Evolutionary conservation across 2,797 vertebrate species (phyloP).

Genomic region (Mastacembelus armatus): DNA sequence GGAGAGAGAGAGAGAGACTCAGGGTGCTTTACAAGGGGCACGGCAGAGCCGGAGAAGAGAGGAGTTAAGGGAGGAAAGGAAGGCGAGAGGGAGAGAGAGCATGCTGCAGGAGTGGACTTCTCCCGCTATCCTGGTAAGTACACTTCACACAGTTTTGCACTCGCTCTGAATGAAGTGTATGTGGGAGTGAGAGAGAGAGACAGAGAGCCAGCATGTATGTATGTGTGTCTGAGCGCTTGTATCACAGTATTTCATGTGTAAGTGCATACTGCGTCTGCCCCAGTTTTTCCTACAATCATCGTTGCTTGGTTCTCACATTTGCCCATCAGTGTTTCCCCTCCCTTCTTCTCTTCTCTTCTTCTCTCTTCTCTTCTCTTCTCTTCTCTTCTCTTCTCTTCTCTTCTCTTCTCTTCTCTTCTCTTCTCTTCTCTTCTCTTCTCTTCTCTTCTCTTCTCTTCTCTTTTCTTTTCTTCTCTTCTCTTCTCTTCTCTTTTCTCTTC

Average conservation of each 20-base stretch:
- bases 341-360: background rate
- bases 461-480: background rate
- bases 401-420: slow-evolving; percentile 12
- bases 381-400: background rate
- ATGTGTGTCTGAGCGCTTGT: slow-evolving; percentile 30
- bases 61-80: slow-evolving; percentile 56
- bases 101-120: slow-evolving; percentile 72
- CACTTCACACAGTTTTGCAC: slow-evolving; percentile 64
- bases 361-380: background rate
- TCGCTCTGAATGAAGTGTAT: slow-evolving; percentile 59
- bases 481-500: slow-evolving; percentile 18
- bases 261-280: slow-evolving; percentile 66
- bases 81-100: slow-evolving; percentile 58
- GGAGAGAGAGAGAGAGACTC: slow-evolving; percentile 51
- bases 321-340: slow-evolving; percentile 23
- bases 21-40: slow-evolving; percentile 63
- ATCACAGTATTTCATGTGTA: slow-evolving; percentile 61
- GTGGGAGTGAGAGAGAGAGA: slow-evolving; percentile 27
- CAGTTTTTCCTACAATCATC: slow-evolving; percentile 62
- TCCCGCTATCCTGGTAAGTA: slow-evolving; percentile 76
- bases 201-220: slow-evolving; percentile 12
- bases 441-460: background rate
- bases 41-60: slow-evolving; percentile 46
- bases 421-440: background rate
- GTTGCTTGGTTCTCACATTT: slow-evolving; percentile 43